These are phyloP conservation scores for Cygnus atratus DNA, from an alignment of 2,113 vertebrate genomes.

Conservation along the genomic window DNA sequence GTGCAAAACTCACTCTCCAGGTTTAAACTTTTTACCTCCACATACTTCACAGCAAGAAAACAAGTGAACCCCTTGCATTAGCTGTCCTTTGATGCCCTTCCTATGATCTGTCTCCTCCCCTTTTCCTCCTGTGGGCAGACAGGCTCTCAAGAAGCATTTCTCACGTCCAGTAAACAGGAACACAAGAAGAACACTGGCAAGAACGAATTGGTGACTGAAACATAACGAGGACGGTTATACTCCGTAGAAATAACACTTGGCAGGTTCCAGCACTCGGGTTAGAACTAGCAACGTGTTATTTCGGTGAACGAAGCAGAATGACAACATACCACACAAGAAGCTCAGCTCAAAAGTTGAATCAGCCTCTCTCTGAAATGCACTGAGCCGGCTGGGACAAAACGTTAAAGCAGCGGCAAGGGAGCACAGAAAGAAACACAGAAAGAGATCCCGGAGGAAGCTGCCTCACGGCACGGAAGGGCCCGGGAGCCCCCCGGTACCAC, in stretches of 20 bases:
- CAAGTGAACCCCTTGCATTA: not conserved
- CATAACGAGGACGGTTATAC: not conserved
- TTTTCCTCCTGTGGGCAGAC: not conserved
- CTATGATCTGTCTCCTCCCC: slow-evolving; percentile 14
- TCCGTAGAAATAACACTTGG: not conserved
- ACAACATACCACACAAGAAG: not conserved
- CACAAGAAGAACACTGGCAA: not conserved
- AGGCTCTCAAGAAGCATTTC: not conserved
- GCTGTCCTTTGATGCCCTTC: slow-evolving; percentile 9
- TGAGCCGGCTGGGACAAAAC: not conserved
- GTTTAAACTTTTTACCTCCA: not conserved
- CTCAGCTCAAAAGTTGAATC: fast-evolving
- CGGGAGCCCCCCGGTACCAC: not conserved
- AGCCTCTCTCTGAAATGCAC: not conserved
- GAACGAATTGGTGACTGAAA: not conserved
- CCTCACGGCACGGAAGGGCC: not conserved
- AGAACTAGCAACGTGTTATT: not conserved
- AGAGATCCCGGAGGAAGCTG: not conserved
- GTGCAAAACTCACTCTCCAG: not conserved
- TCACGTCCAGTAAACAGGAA: not conserved
- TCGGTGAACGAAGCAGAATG: not conserved
- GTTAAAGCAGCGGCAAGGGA: not conserved
- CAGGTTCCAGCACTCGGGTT: fast-evolving
- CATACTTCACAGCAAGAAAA: not conserved
- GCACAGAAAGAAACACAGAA: not conserved